Percentiles rank a stretch among this genome's conserved stretches.
Conservation (phyloP, 2,888 invertebrate species). For the Apoderus coryli region DNA sequence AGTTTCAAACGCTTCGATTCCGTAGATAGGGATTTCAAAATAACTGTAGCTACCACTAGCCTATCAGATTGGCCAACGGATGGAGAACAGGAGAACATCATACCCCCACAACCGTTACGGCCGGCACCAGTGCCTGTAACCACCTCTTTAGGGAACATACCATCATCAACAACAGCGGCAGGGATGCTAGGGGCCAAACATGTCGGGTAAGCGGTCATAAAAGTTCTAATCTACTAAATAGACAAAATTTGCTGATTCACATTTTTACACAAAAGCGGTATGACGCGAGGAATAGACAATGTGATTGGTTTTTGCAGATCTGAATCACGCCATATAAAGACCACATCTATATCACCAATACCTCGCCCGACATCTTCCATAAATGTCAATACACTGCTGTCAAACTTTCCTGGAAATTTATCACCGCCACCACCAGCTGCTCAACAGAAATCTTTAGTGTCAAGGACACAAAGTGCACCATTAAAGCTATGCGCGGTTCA, state of each 20-base stretch:
- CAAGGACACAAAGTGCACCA: conserved; percentile 15
- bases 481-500: conserved; percentile 12
- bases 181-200: conserved; percentile 9
- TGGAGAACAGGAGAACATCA: conserved; percentile 25
- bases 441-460: conserved; percentile 8
- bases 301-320: no score
- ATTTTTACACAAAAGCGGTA: no score
- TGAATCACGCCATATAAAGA: conserved; percentile 16
- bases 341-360: conserved; percentile 29
- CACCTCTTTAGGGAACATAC: conserved; percentile 2
- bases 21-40: conserved; percentile 41
- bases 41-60: conserved; percentile 33
- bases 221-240: no score
- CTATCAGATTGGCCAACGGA: conserved; percentile 23
- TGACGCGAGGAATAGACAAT: no score
- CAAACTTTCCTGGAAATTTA: conserved; percentile 26
- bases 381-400: conserved; percentile 27
- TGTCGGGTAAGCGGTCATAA: conserved; percentile 12
- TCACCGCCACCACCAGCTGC: conserved; percentile 25
- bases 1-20: conserved; percentile 52
- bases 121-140: conserved; percentile 38
- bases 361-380: conserved; percentile 30
- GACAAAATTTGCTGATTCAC: no score
- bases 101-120: conserved; percentile 51
- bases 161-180: conserved; percentile 15